A percentile compares a stretch with the other conserved stretches of the same genome.
Conservation (phyloP, 2,797 vertebrate genomes). For the Todus mexicanus region DNA sequence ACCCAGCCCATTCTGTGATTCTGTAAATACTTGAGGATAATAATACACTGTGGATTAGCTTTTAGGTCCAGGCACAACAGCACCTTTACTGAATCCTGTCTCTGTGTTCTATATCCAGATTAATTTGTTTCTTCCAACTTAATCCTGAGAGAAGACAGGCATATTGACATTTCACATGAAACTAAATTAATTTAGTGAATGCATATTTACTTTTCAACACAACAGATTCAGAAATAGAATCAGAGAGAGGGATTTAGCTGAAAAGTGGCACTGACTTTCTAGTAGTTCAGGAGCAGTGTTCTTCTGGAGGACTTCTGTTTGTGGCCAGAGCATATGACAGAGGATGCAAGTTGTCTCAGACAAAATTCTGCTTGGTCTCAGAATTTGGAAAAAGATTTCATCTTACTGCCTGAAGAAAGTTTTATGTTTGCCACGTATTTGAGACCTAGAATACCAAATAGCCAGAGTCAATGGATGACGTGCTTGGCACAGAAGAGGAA, state of each 20-base stretch:
- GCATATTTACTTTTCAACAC: not conserved
- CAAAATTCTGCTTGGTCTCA: not conserved
- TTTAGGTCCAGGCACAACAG: not conserved
- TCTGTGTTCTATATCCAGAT: not conserved
- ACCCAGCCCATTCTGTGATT: not conserved
- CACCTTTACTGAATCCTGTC: not conserved
- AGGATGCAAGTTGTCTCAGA: not conserved
- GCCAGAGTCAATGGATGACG: not conserved
- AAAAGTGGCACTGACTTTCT: not conserved
- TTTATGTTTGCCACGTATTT: not conserved
- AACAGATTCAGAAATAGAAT: not conserved
- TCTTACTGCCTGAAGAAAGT: slow-evolving; percentile 5
- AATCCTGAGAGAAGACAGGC: not conserved
- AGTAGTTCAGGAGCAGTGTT: not conserved
- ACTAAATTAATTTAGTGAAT: not conserved
- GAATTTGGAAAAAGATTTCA: not conserved
- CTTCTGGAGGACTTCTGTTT: not conserved
- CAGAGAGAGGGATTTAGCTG: not conserved
- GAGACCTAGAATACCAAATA: not conserved
- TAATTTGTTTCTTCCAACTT: not conserved
- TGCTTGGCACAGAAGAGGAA: not conserved
- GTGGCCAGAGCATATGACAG: not conserved
- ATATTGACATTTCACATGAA: not conserved
- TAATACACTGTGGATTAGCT: not conserved
- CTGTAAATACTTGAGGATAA: not conserved